A percentile compares a stretch with the other conserved stretches of the same genome.
phyloP scores from a whole-genome alignment of 2,797 vertebrate genomes.

The Anabas testudineus region DNA sequence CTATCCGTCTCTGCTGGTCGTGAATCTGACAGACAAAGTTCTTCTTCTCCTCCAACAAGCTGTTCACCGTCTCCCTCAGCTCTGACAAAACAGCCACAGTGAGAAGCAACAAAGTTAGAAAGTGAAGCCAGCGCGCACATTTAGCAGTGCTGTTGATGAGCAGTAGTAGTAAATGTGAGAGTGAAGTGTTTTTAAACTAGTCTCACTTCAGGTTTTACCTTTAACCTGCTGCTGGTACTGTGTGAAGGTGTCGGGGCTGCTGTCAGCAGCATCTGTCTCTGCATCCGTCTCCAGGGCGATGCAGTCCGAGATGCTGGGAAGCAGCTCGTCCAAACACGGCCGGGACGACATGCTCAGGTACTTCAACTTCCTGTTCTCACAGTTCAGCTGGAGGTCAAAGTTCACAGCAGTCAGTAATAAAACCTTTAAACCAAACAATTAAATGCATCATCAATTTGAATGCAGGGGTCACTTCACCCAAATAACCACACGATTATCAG shows the following conservation, averaged over 20 bases:
- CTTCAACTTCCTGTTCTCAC: slow-evolving; percentile 88
- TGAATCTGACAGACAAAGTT: slow-evolving; percentile 82
- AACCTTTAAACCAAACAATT: too few species aligned
- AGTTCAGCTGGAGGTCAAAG: slow-evolving; percentile 79
- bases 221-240: slow-evolving; percentile 85
- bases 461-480: too few species aligned
- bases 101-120: too few species aligned
- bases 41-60: slow-evolving; percentile 86
- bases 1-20: slow-evolving; percentile 81
- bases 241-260: slow-evolving; percentile 63
- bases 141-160: too few species aligned
- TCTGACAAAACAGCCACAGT: slow-evolving; percentile 74
- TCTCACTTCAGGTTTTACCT: slow-evolving; percentile 60
- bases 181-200: background rate
- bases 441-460: too few species aligned
- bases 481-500: background rate
- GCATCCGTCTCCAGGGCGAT: slow-evolving; percentile 77
- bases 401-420: background rate
- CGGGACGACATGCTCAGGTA: slow-evolving; percentile 84
- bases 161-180: too few species aligned
- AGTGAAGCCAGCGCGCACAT: too few species aligned
- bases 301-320: slow-evolving; percentile 86
- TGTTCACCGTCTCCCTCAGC: slow-evolving; percentile 81
- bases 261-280: slow-evolving; percentile 71
- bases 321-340: slow-evolving; percentile 84